Conservation (phyloP, 2,113 vertebrate genomes). For the Corythaixoides concolor region DNA sequence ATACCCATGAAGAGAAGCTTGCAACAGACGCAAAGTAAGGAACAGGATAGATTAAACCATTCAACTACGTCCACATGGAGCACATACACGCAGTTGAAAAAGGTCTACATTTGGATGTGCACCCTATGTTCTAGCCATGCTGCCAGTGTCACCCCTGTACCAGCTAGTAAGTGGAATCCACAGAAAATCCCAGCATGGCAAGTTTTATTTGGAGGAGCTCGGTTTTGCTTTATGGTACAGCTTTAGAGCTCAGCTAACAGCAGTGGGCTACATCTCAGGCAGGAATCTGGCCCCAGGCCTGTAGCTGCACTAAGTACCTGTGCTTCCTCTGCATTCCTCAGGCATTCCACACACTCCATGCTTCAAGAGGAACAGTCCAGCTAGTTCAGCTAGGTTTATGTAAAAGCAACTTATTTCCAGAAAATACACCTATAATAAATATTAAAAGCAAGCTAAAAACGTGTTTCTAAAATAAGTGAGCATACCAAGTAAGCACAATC, state of each 20-base stretch:
- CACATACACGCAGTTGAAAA: neutral
- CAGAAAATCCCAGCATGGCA: neutral
- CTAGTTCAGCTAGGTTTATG: neutral
- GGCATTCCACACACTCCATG: constrained; percentile 24
- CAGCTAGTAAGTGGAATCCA: neutral
- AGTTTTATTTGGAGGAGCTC: neutral
- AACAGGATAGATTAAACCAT: neutral
- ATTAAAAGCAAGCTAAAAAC: neutral
- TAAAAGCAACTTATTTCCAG: constrained; percentile 5
- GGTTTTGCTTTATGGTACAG: neutral
- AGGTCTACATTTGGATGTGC: neutral
- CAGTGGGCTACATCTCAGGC: neutral
- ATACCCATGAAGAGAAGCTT: neutral
- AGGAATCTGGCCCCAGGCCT: constrained; percentile 33
- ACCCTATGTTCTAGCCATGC: neutral
- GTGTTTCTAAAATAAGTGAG: neutral
- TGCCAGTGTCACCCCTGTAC: neutral
- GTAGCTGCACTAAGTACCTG: constrained; percentile 9
- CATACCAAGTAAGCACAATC: neutral
- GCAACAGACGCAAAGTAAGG: neutral
- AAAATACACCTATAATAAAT: neutral
- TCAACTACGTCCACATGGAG: neutral
- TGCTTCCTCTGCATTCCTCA: constrained; percentile 39
- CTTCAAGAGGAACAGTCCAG: neutral
- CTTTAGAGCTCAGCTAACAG: neutral